A percentile compares a stretch with the other conserved stretches of the same genome.
Conservation (phyloP, 2,888 invertebrate genomes). For the Rotaria socialis region DNA sequence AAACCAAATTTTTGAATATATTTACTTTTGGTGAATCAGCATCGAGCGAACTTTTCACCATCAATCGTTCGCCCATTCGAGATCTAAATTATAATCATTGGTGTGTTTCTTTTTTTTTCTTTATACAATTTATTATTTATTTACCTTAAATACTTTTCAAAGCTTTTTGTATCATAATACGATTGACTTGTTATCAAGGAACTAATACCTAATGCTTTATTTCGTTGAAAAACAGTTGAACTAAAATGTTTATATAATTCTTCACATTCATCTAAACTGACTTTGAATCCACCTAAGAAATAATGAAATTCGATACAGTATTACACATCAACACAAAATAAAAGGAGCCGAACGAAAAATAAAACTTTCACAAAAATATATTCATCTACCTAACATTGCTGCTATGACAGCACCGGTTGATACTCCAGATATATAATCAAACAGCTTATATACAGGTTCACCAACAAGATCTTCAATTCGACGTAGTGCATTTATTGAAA, state of each 20-base stretch:
- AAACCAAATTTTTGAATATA: neutral
- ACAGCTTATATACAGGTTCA: constrained; percentile 69
- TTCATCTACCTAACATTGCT: constrained; percentile 51
- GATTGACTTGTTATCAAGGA: constrained; percentile 76
- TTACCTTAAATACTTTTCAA: constrained; percentile 72
- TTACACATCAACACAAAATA: too few relatives aligned
- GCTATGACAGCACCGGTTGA: constrained; percentile 62
- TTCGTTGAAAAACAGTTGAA: constrained; percentile 50
- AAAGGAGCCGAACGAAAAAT: too few relatives aligned
- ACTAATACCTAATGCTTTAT: constrained; percentile 64
- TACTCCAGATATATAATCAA: constrained; percentile 71
- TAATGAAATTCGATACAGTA: neutral
- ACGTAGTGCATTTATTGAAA: constrained; percentile 40
- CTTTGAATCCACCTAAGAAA: constrained; percentile 52
- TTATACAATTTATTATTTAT: neutral
- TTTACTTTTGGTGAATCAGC: constrained; percentile 52
- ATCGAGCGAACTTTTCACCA: constrained; percentile 52
- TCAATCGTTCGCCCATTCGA: constrained; percentile 50
- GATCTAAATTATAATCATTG: neutral
- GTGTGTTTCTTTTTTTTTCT: neutral
- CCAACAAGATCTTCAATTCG: constrained; percentile 48
- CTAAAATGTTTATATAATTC: constrained; percentile 66
- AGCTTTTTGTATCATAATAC: constrained; percentile 78
- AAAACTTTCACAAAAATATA: too few relatives aligned
- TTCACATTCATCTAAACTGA: constrained; percentile 64